phyloP scores from a whole-genome alignment of 2,888 invertebrate genomes.

The Aelia acuminata region DNA sequence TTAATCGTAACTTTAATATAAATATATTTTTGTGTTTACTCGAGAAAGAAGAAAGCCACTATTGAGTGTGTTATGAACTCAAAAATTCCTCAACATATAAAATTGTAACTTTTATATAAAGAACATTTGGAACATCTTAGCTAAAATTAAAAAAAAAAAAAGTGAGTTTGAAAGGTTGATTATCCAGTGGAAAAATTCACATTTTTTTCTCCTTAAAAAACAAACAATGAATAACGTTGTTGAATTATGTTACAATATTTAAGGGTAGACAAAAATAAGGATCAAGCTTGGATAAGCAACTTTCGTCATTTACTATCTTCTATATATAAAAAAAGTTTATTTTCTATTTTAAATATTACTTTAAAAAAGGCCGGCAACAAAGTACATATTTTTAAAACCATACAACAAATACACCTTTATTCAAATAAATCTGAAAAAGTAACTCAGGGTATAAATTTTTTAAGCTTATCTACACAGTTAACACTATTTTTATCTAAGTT shows the following conservation, averaged over 20 bases:
- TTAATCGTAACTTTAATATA: too few species aligned
- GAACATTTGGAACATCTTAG: too few species aligned
- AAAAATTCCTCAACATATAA: too few species aligned
- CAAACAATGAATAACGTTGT: not conserved
- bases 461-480: slow-evolving; percentile 58
- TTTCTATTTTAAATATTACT: slow-evolving; percentile 48
- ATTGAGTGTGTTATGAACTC: too few species aligned
- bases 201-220: not conserved
- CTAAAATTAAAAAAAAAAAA: too few species aligned
- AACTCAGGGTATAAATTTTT: slow-evolving; percentile 57
- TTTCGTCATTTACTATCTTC: slow-evolving; percentile 27
- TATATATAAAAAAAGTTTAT: slow-evolving; percentile 40
- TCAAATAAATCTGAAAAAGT: slow-evolving; percentile 57
- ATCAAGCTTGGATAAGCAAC: slow-evolving; percentile 36
- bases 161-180: not conserved
- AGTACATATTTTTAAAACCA: slow-evolving; percentile 54
- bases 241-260: not conserved
- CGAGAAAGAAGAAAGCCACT: too few species aligned
- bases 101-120: too few species aligned
- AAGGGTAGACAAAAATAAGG: not conserved
- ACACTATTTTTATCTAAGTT: slow-evolving; percentile 52
- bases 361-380: slow-evolving; percentile 50
- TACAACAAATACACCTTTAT: slow-evolving; percentile 60
- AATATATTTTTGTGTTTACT: too few species aligned
- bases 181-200: not conserved